Evolutionary conservation across 2,888 invertebrate species (phyloP), one percentile per base, ranked within the genome.

Genomic region (Celastrina argiolus): DNA sequence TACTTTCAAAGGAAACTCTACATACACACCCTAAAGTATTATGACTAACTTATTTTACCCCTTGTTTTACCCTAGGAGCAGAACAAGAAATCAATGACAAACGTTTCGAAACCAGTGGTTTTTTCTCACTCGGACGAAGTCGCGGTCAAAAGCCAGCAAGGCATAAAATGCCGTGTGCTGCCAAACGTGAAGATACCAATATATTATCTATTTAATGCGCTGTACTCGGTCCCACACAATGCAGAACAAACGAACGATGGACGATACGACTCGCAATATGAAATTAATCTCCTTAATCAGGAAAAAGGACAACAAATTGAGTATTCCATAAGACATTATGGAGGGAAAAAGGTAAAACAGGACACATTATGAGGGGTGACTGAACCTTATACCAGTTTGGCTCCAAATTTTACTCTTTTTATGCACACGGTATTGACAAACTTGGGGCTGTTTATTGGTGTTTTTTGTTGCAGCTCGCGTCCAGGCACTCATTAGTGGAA

Each of bases 171-270:
- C 72, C 72, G 72, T 74, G 72, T 72, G 68, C 74, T 72, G 66
- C 72, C 73, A 71, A 74, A 76, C 72, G 75, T 75, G 69, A 73
- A 76, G 76, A 75, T 75, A 76, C 68, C 67, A 68, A 65, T 28
- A 69, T 69, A 74, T 74, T 75, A 75, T 77, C 74, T 75, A 71
- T 36, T 74, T 74, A 75, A 75, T 74, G 73, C 72, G 69, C 67
- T 68, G 72, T 72, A 69, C 69, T 68, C 69, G 67, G 66, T 72
- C 65, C 72, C 63, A 72, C 67, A 74, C 71, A 73, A 72, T 71
- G 68, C 70, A 68, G 69, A 65, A 69, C 65, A 66, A 67, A 67
- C 67, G 69, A 70, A 73, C 66, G 66, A 65, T 42, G 64, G 16
- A 66, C 56, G 65, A 66, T 66, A 61, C 56, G 45, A 65, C 28